Base-by-base conservation (phyloP, 2,797 vertebrate genomes). In the Platalea minor region DNA sequence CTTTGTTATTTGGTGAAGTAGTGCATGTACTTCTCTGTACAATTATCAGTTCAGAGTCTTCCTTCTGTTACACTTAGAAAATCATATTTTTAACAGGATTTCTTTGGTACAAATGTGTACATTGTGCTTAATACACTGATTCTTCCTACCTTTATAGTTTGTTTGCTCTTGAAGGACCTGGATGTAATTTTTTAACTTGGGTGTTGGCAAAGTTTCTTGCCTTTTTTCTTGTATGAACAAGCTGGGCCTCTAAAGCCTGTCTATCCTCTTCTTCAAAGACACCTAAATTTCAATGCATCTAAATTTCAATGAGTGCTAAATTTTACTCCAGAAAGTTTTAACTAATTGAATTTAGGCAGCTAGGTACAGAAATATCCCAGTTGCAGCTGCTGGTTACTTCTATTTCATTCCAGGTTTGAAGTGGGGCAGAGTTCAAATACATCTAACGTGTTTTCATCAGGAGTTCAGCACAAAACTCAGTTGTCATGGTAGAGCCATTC, bases 401-500 rank as follows among this genome's bases (percentile, higher is more conserved):
- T 69, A 0, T 88, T 91, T 92, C 19, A 41, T 15, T 91, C 93
- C 72, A 91, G 37, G 13, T 85, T 94, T 93, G 88, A 74, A 87
- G 63, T 26, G 48, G 53, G 41, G 26, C 68, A 82, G 88, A 67
- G 70, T 89, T 96, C 83, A 85, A 77, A 93, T 67, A 56, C 26
- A 67, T 67, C 67, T 51, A 41, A 53, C 0, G 0, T 79, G 39
- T 91, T 94, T 95, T 85, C 51, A 39, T 79, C 74, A 57, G 56
- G 61, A 91, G 63, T 88, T 91, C 84, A 76, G 53, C 60, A 45
- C 25, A 74, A 77, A 92, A 68, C 13, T 85, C 56, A 56, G 33
- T 92, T 89, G 84, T 95, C 74, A 57, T 60, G n/a, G 91, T 60
- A 92, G 78, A 96, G 75, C 48, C 51, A 26, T 94, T 94, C 79